Conservation (phyloP, 2,113 vertebrate genomes). For the Vulpes ferrilata region DNA sequence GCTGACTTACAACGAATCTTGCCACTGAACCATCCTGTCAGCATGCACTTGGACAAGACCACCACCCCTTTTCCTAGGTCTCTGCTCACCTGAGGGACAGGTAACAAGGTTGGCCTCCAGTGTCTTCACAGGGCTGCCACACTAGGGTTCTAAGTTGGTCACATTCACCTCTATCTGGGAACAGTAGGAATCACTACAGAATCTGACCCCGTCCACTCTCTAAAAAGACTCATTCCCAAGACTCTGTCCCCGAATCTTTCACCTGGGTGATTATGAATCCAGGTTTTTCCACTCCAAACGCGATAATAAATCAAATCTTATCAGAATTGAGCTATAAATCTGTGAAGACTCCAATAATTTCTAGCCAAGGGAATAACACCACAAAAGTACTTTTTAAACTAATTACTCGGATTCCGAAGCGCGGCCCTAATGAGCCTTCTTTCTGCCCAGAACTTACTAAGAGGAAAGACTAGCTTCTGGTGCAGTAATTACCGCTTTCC, state of each 20-base stretch:
- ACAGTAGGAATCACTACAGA: background rate
- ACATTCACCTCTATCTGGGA: fast-evolving
- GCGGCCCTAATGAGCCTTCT: conserved; percentile 90
- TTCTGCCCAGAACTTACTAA: conserved; percentile 89
- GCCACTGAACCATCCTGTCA: background rate
- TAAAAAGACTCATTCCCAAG: fast-evolving
- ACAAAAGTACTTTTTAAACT: conserved; percentile 92
- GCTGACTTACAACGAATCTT: background rate
- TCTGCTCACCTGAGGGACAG: background rate
- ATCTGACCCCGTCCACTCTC: background rate
- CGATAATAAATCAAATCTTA: conserved; percentile 86
- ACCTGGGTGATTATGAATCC: conserved; percentile 63
- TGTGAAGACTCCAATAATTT: conserved; percentile 87
- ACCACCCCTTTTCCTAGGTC: too few species aligned
- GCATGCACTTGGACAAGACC: background rate
- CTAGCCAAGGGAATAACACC: conserved; percentile 89
- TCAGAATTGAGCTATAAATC: conserved; percentile 85
- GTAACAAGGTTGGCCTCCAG: background rate
- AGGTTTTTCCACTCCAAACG: conserved; percentile 74
- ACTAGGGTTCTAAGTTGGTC: background rate
- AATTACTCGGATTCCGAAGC: conserved; percentile 90
- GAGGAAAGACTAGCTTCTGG: conserved; percentile 90
- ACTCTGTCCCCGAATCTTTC: background rate
- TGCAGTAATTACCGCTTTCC: conserved; percentile 91
- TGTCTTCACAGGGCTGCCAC: background rate